Evolutionary conservation across 2,797 vertebrate species (phyloP), one percentile per base, ranked within the genome.

Genomic region (Semaprochilodus insignis): DNA sequence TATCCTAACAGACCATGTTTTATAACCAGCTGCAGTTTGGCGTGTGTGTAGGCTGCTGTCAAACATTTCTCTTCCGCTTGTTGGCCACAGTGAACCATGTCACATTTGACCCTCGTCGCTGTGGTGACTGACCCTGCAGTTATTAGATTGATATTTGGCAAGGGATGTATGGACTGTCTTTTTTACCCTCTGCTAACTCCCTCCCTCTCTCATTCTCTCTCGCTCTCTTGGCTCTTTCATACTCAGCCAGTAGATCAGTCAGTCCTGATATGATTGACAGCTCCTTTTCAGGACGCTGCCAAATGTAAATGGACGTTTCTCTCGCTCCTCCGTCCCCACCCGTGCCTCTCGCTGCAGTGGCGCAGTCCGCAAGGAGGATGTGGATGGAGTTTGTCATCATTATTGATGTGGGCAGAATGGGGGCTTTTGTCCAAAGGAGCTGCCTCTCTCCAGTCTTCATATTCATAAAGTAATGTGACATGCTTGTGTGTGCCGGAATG

Each of bases 141-240:
- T 78, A 87, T 87, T 85, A 87, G 84, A 87, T 81, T 87, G 86
- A 88, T 88, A 87, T 88, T 88, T 88, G 88, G 88, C 86, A 8
- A 70, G 63, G 76, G 78, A 40, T 86, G 66, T 83, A 82, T 87
- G 80, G 80, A 4, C 21, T 51, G 27, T 59, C 8, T 19, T 40
- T 72, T 70, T 81, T 74, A 72, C 62, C 59, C 72, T 81, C 57
- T 59, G 52, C 71, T 71, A 74, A 81, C 80, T 84, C 27, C 31
- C 77, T 55, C 83, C 77, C 60, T 67, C 65, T 44, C 62, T 51
- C 52, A 23, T 25, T 79, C 69, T 67, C 62, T 81, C 85, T 74
- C 65, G 74, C 70, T 67, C 71, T 70, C 75, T 65, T 55, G 67
- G 44, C 81, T 79, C 78, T 88, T 86, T 88, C 83, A 87, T 83